Conservation (phyloP, 1,140 invertebrate species). For the Drosophila ohnishii region DNA sequence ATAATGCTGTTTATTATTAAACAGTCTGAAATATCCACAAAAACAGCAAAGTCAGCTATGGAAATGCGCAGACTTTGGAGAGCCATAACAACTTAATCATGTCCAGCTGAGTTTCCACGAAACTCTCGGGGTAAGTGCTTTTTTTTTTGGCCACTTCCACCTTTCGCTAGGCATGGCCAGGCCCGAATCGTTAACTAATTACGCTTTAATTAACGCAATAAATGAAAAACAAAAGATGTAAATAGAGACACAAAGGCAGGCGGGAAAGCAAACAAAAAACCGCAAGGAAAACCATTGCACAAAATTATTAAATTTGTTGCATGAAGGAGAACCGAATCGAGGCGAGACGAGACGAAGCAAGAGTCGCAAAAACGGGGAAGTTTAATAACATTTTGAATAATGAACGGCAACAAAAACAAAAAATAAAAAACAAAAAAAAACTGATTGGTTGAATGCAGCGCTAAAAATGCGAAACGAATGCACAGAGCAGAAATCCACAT, state of each 20-base stretch:
- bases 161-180: constrained; percentile 70
- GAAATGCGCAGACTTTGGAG: constrained; percentile 1
- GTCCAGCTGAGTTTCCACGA: constrained; percentile 16
- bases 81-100: constrained; percentile 28
- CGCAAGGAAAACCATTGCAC: constrained; percentile 23
- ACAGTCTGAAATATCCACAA: background rate
- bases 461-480: constrained; percentile 58
- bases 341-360: constrained; percentile 12
- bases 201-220: constrained; percentile 72
- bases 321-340: constrained; percentile 56
- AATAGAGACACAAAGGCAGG: constrained; percentile 42
- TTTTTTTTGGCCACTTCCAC: constrained; percentile 66
- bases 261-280: constrained; percentile 28
- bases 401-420: constrained; percentile 48
- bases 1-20: background rate
- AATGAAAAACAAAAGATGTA: constrained; percentile 48
- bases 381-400: constrained; percentile 80
- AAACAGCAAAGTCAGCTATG: background rate
- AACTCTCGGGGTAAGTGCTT: constrained; percentile 24
- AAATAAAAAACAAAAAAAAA: background rate
- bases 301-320: constrained; percentile 45
- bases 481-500: constrained; percentile 56
- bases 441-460: constrained; percentile 42
- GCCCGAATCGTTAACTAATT: constrained; percentile 61
- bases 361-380: constrained; percentile 64